These are phyloP conservation scores for Gastrophysa polygoni DNA, from an alignment of 2,888 invertebrate genomes.

Conservation along the genomic window DNA sequence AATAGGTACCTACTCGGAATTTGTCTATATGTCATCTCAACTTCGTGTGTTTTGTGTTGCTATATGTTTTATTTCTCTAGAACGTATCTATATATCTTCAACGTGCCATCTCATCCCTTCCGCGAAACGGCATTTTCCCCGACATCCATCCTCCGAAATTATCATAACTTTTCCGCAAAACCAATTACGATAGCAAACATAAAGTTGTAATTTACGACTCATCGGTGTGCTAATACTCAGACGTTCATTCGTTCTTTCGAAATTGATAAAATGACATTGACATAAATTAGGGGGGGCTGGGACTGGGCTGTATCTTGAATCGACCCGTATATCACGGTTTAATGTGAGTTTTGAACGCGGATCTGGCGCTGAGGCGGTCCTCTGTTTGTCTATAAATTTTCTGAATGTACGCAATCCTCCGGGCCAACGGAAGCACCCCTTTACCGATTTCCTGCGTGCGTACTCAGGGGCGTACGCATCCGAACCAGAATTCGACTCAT, in stretches of 20 bases:
- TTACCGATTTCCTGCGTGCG: no score
- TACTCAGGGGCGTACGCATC: no score
- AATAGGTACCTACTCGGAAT: no score
- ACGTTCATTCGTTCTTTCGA: conserved; percentile 58
- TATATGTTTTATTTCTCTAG: no score
- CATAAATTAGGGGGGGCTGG: conserved; percentile 58
- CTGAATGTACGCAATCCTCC: conserved; percentile 51
- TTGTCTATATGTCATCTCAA: no score
- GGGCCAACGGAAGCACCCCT: conserved; percentile 29
- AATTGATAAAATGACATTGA: conserved; percentile 61
- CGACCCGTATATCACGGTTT: conserved; percentile 60
- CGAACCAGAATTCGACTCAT: no score
- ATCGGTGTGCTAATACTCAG: conserved; percentile 42
- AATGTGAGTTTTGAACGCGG: conserved; percentile 58
- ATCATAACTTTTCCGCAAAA: conserved; percentile 49
- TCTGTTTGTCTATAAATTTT: conserved; percentile 60
- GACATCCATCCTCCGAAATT: conserved; percentile 28
- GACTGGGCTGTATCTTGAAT: conserved; percentile 55
- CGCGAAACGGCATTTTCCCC: conserved; percentile 10
- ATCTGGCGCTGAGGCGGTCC: conserved; percentile 52
- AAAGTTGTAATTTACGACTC: conserved; percentile 57
- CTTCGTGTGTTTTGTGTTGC: no score
- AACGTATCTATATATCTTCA: neutral
- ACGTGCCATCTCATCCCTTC: conserved; percentile 24
- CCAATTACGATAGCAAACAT: conserved; percentile 56